Evolutionary conservation across 2,888 invertebrate species (phyloP).

Genomic region (Rhimphoctona megacephalus): DNA sequence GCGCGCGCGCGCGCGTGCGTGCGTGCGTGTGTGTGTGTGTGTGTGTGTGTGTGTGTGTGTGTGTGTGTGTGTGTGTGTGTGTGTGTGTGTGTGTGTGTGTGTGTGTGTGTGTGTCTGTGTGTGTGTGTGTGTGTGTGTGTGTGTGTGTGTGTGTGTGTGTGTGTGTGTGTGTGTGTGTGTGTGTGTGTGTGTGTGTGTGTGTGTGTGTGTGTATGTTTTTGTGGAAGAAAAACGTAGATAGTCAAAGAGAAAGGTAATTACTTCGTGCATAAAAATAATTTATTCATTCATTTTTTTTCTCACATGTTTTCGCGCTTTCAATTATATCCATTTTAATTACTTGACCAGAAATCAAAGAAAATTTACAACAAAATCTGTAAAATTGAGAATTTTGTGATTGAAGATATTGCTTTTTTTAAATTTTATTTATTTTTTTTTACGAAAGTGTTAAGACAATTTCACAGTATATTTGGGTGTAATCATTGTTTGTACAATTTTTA

Average conservation of each 20-base stretch:
- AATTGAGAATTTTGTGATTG: background rate
- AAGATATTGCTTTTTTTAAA: background rate
- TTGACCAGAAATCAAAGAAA: background rate
- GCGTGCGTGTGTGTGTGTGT: too few species aligned
- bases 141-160: background rate
- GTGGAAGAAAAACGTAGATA: background rate
- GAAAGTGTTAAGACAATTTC: conserved; percentile 26
- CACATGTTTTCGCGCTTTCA: background rate
- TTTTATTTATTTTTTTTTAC: conserved; percentile 3
- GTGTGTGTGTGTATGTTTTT: background rate
- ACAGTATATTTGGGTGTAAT: conserved; percentile 7
- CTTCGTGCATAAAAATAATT: background rate
- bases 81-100: background rate
- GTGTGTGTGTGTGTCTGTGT: background rate
- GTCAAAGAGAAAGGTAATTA: background rate
- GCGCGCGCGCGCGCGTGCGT: too few species aligned
- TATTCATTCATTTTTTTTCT: background rate
- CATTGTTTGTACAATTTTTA: conserved; percentile 4
- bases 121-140: background rate
- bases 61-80: background rate
- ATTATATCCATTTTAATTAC: background rate
- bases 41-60: background rate
- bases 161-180: background rate
- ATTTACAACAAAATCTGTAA: background rate
- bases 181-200: background rate